Percentiles rank a stretch among this genome's conserved stretches.
Conservation (phyloP, 2,113 vertebrate genomes). For the Callospermophilus lateralis region DNA sequence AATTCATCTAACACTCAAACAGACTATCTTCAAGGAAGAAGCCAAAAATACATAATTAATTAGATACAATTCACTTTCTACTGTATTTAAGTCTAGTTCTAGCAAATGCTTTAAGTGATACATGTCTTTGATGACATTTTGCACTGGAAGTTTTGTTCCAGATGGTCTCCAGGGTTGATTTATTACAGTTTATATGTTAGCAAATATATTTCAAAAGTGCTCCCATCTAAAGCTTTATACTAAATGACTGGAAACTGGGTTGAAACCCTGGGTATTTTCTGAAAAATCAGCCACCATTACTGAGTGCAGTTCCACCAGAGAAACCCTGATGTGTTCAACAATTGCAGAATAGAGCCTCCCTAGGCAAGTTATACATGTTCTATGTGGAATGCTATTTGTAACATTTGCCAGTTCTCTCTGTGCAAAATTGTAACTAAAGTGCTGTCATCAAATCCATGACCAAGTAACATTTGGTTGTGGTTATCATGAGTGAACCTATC, state of each 20-base stretch:
- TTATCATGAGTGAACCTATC: background rate
- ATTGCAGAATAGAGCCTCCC: background rate
- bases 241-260: background rate
- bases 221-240: background rate
- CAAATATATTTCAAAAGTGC: conserved; percentile 7
- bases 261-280: background rate
- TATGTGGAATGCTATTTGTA: background rate
- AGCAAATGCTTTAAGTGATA: conserved; percentile 24
- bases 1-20: background rate
- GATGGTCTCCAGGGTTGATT: conserved; percentile 33
- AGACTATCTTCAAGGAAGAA: conserved; percentile 15
- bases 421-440: background rate
- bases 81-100: background rate
- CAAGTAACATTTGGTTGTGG: background rate
- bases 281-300: background rate
- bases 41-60: background rate
- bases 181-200: background rate
- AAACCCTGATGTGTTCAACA: background rate
- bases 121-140: background rate
- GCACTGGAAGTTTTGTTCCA: background rate
- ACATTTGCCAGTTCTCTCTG: background rate
- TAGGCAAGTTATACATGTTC: background rate
- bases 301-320: background rate
- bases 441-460: background rate
- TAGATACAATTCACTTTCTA: background rate